phyloP scores from a whole-genome alignment of 2,113 vertebrate genomes.

The Alligator mississippiensis region DNA sequence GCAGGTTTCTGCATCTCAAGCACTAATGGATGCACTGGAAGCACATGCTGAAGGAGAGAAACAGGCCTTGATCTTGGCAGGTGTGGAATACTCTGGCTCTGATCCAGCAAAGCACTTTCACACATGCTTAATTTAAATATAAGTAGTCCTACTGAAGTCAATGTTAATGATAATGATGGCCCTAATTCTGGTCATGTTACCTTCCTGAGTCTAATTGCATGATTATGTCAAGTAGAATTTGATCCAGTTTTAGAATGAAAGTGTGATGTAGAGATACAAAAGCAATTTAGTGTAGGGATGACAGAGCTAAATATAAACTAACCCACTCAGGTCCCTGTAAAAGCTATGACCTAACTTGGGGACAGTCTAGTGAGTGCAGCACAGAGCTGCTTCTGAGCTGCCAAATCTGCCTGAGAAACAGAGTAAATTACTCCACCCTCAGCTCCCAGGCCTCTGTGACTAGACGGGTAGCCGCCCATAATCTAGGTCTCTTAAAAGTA shows the following conservation, averaged over 20 bases:
- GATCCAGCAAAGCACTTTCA: background rate
- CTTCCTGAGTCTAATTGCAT: background rate
- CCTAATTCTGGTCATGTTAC: background rate
- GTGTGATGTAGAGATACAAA: background rate
- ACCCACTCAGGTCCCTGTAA: too few species aligned
- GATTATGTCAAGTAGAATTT: background rate
- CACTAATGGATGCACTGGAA: rapidly evolving
- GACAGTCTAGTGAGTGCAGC: too few species aligned
- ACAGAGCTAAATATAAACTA: too few species aligned
- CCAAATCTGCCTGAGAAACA: too few species aligned
- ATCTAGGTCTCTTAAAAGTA: too few species aligned
- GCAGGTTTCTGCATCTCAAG: background rate
- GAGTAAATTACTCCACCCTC: too few species aligned
- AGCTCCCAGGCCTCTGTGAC: too few species aligned
- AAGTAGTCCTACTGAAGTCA: background rate
- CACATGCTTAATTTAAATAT: background rate
- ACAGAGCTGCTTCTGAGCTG: too few species aligned
- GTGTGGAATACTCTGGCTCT: background rate
- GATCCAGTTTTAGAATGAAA: background rate
- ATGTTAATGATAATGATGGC: background rate
- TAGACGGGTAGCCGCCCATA: too few species aligned
- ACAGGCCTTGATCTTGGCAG: background rate
- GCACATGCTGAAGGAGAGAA: background rate
- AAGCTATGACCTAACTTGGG: too few species aligned
- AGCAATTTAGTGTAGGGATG: background rate